Evolutionary conservation across 2,888 invertebrate genomes (phyloP), one percentile per base, ranked within the genome.

Genomic region (Luperina testacea): DNA sequence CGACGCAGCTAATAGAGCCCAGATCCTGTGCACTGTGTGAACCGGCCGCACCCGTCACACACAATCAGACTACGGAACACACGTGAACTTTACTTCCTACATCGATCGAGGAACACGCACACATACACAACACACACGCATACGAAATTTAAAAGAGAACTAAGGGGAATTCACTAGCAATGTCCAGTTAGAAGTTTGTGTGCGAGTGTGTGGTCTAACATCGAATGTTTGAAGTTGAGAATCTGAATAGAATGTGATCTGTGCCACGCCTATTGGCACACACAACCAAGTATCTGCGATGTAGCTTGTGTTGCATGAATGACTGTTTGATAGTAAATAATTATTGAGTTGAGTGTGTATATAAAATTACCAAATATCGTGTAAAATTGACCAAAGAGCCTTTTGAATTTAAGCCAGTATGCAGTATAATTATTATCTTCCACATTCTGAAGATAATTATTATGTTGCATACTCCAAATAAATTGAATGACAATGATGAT

Each of bases 21-120:
- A 96, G 96, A 96, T 97, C 96, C 96, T 96, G 95, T 95, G 92
- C 91, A 88, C 88, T 94, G 94, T 94, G 94, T 94, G 95, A 95
- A 94, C 93, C 89, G 89, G 89, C 94, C 94, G 92, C 95, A 85
- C 95, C 95, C 87, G 65, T 70, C 75, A 86, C 84, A 83, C 72
- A 77, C 85, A 85, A 86, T 85, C 78, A 83, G 38, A 78, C 24
- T 67, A 72, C 68, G 6, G 45, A 32, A 17, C 61, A 45, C 48
- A 75, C 59, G 61, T 32, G 59, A 20, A 72, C 70, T 77, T 75
- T n/a, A 86, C 74, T 85, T 79, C 74, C 63, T 69, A 78, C 68
- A 71, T 27, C 20, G 51, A 73, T 45, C 73, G 32, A 17, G 4
- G 13, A 6, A 42, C 72, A 86, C 79, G 65, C 76, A 83, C 76